Evolutionary conservation across 1,140 invertebrate species (phyloP), one percentile per base, ranked within the genome.

Genomic region (Matsumurasca onukii): DNA sequence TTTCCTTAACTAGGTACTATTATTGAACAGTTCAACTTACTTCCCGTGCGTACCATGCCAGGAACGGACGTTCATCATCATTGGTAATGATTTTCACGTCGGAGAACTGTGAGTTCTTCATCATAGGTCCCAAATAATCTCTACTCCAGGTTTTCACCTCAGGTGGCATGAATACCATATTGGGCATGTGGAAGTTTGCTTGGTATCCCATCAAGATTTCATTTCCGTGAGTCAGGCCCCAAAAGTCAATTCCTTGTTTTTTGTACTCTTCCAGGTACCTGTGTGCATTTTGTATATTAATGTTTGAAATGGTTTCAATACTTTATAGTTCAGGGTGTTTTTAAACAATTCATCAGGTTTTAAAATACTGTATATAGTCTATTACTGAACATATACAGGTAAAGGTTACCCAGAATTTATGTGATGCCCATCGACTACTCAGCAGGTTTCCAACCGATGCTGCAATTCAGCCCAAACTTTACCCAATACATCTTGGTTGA

Each of bases 131-230:
- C 25, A 94, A 81, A 79, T 39, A 17, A 39, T 91, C 80, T n/a
- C 78, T 80, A 20, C 92, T 78, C 85, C 91, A 94, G 59, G 84
- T 78, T 1, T 83, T 81, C 75, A 87, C 80, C 39, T 77, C 76
- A 27, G 80, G 74, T 0, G 91, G 83, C 0, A 82, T 84, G 88
- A 94, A 95, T 1, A 85, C 89, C 79, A 96, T 85, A 22, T 84
- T 83, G 76, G 94, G 89, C 70, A 92, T 89, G 0, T 77, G 75
- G 2, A 87, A 80, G 0, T 85, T 74, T 0, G 78, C 73, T 48
- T 83, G 73, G 13, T 75, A 68, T 0, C 84, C 85, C 55, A 85
- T 82, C 0, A 80, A 67, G 0, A 88, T 88, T 71, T 90, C 88
- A 64, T 90, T 90, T 1, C 87, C 87, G 0, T 86, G 86, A 2